These are phyloP conservation scores for Gobio occitaniae DNA, from an alignment of 2,797 vertebrate genomes.

Conservation along the genomic window DNA sequence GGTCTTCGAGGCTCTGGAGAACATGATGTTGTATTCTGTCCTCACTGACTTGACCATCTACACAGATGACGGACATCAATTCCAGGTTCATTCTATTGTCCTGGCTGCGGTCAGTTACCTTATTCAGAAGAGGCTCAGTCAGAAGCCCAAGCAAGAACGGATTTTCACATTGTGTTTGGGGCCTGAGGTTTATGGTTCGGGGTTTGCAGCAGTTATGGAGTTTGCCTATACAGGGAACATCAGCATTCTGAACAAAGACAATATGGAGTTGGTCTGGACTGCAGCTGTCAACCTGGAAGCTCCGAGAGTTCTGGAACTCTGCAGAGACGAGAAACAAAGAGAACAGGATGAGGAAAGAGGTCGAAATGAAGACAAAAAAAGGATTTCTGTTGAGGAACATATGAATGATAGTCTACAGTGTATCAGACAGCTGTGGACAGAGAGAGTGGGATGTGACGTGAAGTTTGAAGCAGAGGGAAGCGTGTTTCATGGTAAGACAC, in stretches of 20 bases:
- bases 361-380: not conserved
- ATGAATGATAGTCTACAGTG: constrained; percentile 49
- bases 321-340: constrained; percentile 36
- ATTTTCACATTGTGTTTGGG: constrained; percentile 60
- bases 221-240: constrained; percentile 78
- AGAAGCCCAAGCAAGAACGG: not conserved
- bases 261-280: constrained; percentile 49
- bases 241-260: constrained; percentile 56
- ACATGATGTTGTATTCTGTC: constrained; percentile 64
- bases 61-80: constrained; percentile 58
- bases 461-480: constrained; percentile 68
- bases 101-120: constrained; percentile 73
- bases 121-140: constrained; percentile 54
- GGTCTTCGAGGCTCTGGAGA: constrained; percentile 66
- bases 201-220: constrained; percentile 72
- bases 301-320: constrained; percentile 68
- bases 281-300: constrained; percentile 68
- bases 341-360: not conserved
- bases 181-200: constrained; percentile 65
- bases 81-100: constrained; percentile 69
- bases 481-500: constrained; percentile 70
- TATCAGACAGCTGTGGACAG: constrained; percentile 66
- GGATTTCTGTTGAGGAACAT: constrained; percentile 31
- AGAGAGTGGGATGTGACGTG: constrained; percentile 75
- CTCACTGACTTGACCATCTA: constrained; percentile 75